phyloP scores from a whole-genome alignment of 2,113 vertebrate species.

The Scolopax mira region DNA sequence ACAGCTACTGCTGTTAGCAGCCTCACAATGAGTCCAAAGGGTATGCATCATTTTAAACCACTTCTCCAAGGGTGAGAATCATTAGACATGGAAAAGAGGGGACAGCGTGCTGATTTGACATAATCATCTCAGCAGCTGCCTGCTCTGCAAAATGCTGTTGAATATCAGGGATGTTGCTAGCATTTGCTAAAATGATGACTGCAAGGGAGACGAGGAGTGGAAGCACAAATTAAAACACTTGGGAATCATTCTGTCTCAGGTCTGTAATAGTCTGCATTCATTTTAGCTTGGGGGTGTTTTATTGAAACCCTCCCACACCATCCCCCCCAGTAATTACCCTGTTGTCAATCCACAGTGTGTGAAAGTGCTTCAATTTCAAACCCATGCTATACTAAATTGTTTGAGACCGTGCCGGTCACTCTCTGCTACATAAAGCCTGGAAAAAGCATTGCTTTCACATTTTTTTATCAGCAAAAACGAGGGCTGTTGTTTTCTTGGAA shows the following conservation, averaged over 20 bases:
- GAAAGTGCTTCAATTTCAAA: conserved; percentile 32
- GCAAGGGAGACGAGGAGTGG: conserved; percentile 13
- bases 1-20: neutral
- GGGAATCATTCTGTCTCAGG: conserved; percentile 38
- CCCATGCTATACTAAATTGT: neutral
- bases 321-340: conserved; percentile 7
- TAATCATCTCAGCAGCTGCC: conserved; percentile 51
- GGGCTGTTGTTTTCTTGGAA: neutral
- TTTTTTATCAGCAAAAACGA: neutral
- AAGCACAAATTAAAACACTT: conserved; percentile 64
- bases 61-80: conserved; percentile 25
- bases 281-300: conserved; percentile 32
- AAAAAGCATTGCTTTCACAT: neutral
- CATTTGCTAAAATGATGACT: conserved; percentile 42
- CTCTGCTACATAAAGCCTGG: neutral
- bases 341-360: conserved; percentile 24
- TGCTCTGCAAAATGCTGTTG: conserved; percentile 11
- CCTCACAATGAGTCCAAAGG: neutral
- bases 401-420: neutral
- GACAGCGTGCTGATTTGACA: conserved; percentile 45
- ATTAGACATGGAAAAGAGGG: conserved; percentile 17
- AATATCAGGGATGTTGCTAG: neutral
- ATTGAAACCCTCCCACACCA: neutral
- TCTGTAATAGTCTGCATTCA: conserved; percentile 44
- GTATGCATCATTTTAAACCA: neutral